Percentiles rank a stretch among this genome's conserved stretches.
These are phyloP conservation scores for Schizotus pectinicornis DNA, from an alignment of 2,888 invertebrate species.

Conservation along the genomic window DNA sequence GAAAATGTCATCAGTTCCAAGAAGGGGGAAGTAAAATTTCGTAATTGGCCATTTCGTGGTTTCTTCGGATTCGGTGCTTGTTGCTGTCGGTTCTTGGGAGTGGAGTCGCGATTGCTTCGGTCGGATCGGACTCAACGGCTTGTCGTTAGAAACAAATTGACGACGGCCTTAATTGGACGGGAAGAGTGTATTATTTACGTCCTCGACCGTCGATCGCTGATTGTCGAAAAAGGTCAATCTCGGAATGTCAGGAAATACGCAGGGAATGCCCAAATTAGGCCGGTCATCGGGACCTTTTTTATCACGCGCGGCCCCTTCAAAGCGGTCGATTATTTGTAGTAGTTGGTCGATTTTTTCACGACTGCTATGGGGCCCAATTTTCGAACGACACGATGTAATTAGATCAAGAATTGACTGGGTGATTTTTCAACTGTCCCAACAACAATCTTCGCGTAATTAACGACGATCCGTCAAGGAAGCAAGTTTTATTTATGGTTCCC, in stretches of 20 bases:
- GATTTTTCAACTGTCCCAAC: no score
- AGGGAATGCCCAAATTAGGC: slow-evolving; percentile 49
- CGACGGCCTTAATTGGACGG: slow-evolving; percentile 45
- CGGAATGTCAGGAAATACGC: slow-evolving; percentile 43
- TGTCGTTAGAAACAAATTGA: slow-evolving; percentile 37
- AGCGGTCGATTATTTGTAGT: slow-evolving; percentile 41
- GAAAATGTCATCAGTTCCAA: no score
- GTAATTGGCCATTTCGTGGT: no score
- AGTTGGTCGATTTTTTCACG: slow-evolving; percentile 26
- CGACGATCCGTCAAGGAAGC: no score
- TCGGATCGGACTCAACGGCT: neutral
- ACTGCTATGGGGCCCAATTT: slow-evolving; percentile 23
- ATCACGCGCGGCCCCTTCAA: slow-evolving; percentile 26
- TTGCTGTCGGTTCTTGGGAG: no score
- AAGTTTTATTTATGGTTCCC: no score
- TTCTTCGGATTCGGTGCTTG: no score
- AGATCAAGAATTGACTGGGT: no score
- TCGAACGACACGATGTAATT: slow-evolving; percentile 8
- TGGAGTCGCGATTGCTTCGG: no score
- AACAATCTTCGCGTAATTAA: no score
- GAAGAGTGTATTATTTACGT: slow-evolving; percentile 42
- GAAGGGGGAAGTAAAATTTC: no score
- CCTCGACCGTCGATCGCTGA: neutral
- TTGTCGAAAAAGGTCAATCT: slow-evolving; percentile 31
- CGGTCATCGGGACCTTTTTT: slow-evolving; percentile 34